These are phyloP conservation scores for Drosophila malerkotliana DNA, from an alignment of 1,140 invertebrate species.

Conservation along the genomic window DNA sequence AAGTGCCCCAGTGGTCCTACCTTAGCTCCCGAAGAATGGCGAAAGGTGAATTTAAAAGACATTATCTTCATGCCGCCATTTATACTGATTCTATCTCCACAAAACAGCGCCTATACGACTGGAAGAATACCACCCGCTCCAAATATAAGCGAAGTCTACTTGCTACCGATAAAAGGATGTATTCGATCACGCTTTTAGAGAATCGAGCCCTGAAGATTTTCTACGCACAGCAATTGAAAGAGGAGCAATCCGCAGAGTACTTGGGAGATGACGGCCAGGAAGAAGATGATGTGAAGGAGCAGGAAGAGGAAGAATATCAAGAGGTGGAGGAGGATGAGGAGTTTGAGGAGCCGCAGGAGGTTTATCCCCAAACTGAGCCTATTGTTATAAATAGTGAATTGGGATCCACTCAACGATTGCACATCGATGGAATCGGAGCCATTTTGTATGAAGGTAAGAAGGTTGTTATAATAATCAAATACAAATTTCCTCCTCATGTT, in stretches of 20 bases:
- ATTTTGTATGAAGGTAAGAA: constrained; percentile 65
- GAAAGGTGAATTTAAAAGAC: constrained; percentile 58
- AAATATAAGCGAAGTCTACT: constrained; percentile 67
- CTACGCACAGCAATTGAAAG: constrained; percentile 13
- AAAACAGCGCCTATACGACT: constrained; percentile 73
- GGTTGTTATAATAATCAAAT: too few relatives aligned
- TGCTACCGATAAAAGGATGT: constrained; percentile 52
- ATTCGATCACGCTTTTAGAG: constrained; percentile 54
- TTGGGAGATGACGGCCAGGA: constrained; percentile 33
- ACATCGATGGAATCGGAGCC: constrained; percentile 15
- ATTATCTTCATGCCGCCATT: background rate
- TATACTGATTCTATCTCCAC: fast-evolving
- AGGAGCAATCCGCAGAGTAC: background rate
- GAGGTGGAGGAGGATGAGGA: background rate
- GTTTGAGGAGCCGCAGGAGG: constrained; percentile 5
- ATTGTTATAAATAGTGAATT: background rate
- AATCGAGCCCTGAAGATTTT: constrained; percentile 67
- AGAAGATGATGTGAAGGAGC: constrained; percentile 22
- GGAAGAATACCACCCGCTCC: constrained; percentile 78
- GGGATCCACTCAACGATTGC: background rate
- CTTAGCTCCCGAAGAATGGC: constrained; percentile 78
- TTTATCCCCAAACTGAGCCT: background rate
- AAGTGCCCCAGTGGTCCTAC: constrained; percentile 66
- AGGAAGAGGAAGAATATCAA: constrained; percentile 18
- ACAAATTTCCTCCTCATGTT: background rate